Evolutionary conservation across 1,140 invertebrate species (phyloP), one percentile per base, ranked within the genome.

Genomic region (Aplysia californica): DNA sequence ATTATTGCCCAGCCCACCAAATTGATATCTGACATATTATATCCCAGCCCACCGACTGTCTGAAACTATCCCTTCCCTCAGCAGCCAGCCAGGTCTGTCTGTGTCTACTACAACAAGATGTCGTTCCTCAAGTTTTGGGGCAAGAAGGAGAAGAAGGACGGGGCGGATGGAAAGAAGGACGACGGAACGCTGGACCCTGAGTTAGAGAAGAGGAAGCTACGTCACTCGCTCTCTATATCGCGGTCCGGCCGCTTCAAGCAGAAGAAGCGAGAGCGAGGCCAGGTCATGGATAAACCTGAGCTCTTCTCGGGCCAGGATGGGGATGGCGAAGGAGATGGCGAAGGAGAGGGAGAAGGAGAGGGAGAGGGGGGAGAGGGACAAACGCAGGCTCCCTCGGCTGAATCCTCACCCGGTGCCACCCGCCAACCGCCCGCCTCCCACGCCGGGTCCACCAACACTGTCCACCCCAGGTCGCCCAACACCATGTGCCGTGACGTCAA

Each of bases 211-310:
- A 76, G 79, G 67, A 82, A 79, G 72, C 73, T 86, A 38, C 79
- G 81, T n/a, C 85, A 86, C 58, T 80, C 83, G 1, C 76, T 87
- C 73, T 87, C 86, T n/a, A 86, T 87, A 72, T 87, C 86, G 21
- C 72, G 86, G 23, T 87, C 86, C 0, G 86, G 86, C 29, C 76
- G 86, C 61, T 87, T 85, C 64, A 87, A 87, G 68, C 83, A 84
- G 73, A 86, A 86, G 74, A 86, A 86, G 50, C 77, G 84, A 75
- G 82, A 86, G 70, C 70, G 86, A 31, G 67, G 79, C 20, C 85
- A 80, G 31, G 82, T 87, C 67, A 65, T 84, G 29, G 85, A 87
- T 77, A 78, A 83, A 78, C 85, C 86, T 18, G 85, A 86, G 68
- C 70, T 86, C 6, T 84, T 78, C 65, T 70, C 31, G 39, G 39